Evolutionary conservation across 2,888 invertebrate genomes (phyloP), one percentile per base, ranked within the genome.

Genomic region (Phymatocera aterrima): DNA sequence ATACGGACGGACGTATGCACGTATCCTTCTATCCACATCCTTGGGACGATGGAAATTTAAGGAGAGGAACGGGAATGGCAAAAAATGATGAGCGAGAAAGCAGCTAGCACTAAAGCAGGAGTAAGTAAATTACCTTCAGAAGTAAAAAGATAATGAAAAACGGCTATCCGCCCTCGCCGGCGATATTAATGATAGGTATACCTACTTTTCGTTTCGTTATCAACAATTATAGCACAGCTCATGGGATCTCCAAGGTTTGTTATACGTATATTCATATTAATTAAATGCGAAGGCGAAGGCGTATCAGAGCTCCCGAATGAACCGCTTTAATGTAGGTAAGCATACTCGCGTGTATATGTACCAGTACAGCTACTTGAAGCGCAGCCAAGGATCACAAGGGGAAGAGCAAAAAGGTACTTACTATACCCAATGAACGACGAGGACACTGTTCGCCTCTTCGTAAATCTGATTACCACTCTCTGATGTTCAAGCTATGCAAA

Each of bases 381-480:
- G 46, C 68, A 68, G 43, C 46, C 8, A 18, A 34, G 72, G 48
- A 72, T 51, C 72, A 72, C 72, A 72, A n/a, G 43, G 24, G 21
- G 21, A 21, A 37, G 65, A 68, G 68, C n/a, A 72, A 51, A 51
- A 72, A 51, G 72, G 72, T 72, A 72, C 72, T 72, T 51, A 72
- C 48, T 51, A 10, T 72, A 81, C 77, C 80, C 70, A 80, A 82
- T 81, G 81, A 81, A 83, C 83, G 77, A 54, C 83, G 84, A 85
- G 85, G 84, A 83, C 84, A 81, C 81, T 82, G 80, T 82, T n/a
- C 82, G 81, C 84, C 82, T 83, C 82, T 82, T 80, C 64, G 81
- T 79, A 85, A 86, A 86, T 84, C 82, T 84, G 82, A 86, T 86
- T 86, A 86, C 81, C 51, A 21, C 48, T 51, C n/a, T n/a, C 72